Percentiles rank a stretch among this genome's conserved stretches.
Conservation (phyloP, 2,888 invertebrate species). For the Entomobrya multifasciata region DNA sequence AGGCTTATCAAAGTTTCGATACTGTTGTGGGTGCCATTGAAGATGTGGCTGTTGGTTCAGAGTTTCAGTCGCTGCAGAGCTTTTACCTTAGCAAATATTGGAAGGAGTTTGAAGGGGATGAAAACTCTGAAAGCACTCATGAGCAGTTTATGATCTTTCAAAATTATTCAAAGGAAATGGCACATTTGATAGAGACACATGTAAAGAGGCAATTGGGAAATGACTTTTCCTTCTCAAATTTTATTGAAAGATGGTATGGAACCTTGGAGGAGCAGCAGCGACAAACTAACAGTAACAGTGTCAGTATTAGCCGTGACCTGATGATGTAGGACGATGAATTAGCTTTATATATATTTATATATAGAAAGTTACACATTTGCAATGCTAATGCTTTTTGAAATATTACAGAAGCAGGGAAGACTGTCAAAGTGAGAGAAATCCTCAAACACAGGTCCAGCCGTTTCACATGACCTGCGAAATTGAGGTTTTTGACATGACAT, state of each 20-base stretch:
- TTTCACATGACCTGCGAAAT: slow-evolving; percentile 67
- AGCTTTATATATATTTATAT: neutral
- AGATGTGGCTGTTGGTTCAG: slow-evolving; percentile 70
- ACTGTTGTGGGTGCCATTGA: slow-evolving; percentile 72
- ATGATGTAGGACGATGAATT: slow-evolving; percentile 13
- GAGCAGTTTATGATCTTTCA: slow-evolving; percentile 73
- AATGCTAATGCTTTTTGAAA: neutral
- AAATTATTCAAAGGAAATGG: slow-evolving; percentile 74
- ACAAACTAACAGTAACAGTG: neutral
- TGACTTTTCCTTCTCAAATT: slow-evolving; percentile 66
- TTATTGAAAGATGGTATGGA: slow-evolving; percentile 63
- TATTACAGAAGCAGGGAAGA: slow-evolving; percentile 22
- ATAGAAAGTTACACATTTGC: neutral
- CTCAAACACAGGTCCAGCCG: neutral
- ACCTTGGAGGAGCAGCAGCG: slow-evolving; percentile 49
- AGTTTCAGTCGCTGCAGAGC: slow-evolving; percentile 71
- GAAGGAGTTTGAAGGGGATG: slow-evolving; percentile 67
- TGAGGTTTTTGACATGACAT: slow-evolving; percentile 41
- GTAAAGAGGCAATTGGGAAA: slow-evolving; percentile 67
- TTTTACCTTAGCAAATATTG: slow-evolving; percentile 70
- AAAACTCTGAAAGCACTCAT: slow-evolving; percentile 56
- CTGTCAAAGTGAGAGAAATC: slow-evolving; percentile 27
- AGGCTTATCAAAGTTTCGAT: slow-evolving; percentile 65
- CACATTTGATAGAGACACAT: slow-evolving; percentile 70
- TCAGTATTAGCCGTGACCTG: slow-evolving; percentile 64